phyloP scores from a whole-genome alignment of 2,797 vertebrate species.

The Eutrigla gurnardus region DNA sequence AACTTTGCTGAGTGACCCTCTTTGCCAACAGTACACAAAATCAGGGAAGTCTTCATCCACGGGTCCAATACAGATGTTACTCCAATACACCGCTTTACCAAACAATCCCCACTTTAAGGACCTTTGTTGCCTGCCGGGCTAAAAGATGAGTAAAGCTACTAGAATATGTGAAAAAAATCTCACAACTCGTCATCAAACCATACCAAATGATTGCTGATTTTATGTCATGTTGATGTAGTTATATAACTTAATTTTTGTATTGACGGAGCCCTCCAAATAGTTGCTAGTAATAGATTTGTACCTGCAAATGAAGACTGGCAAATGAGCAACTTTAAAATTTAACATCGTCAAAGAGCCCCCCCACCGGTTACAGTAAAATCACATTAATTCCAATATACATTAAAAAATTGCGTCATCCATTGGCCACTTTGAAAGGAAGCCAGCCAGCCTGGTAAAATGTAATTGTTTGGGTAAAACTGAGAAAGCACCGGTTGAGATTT shows the following conservation, averaged over 20 bases:
- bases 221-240: not conserved
- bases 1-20: slow-evolving; percentile 1
- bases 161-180: not conserved
- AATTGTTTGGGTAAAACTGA: not conserved
- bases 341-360: too few species aligned
- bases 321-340: not conserved
- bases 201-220: not conserved
- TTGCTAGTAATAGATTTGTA: not conserved
- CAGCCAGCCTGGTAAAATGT: not conserved
- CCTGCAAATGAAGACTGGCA: not conserved
- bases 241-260: not conserved
- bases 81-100: not conserved
- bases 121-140: slow-evolving; percentile 7
- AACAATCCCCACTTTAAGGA: not conserved
- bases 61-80: not conserved
- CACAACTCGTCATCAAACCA: slow-evolving; percentile 1
- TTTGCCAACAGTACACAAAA: slow-evolving; percentile 1
- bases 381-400: not conserved
- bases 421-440: not conserved
- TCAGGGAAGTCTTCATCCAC: not conserved
- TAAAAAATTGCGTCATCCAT: not conserved
- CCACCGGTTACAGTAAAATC: not conserved
- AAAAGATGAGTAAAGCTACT: not conserved
- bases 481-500: not conserved
- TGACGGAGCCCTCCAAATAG: not conserved